Base-by-base conservation (phyloP, 2,113 vertebrate genomes). In the Eulemur macaco region DNA sequence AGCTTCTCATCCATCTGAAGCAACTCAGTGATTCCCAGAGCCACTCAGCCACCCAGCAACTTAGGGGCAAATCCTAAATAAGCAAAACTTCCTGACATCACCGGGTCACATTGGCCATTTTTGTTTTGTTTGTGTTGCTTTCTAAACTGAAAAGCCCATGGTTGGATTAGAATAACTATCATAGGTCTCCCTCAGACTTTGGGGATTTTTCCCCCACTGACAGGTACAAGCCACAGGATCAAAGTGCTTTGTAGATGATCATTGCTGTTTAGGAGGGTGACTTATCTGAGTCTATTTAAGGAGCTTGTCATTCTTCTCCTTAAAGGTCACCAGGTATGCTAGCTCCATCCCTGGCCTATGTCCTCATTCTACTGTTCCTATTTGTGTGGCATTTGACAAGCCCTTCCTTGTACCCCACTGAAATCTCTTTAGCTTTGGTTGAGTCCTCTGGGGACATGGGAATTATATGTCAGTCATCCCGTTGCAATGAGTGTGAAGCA, bases 91-190 rank as follows among this genome's bases (percentile, higher is more conserved):
- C 20, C 34, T 50, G 47, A 81, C 39, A 17, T 92, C 34, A 7
- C 8, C 88, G 56, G 58, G 34, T 92, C 17, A 27, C 45, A 39
- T 0, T 71, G 52, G n/a, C 20, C 31, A 34, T 77, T 89, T 94
- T 76, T 76, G 25, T 95, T 94, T 37, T 37, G 69, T 94, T 50
- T 96, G 21, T 37, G 14, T 83, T 63, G 64, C 15, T 94, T 92
- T 95, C 11, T 56, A 84, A 85, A 85, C 82, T 58, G 64, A 64
- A 50, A 85, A 81, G 20, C 27, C 39, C 34, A 9, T 13, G 4
- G 31, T 71, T 84, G 17, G 25, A 63, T 82, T 88, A 71, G 54
- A 82, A 69, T 29, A 74, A 74, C 1, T 17, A 52, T 39, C 2
- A 0, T 66, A 73, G 42, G 8, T 93, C 69, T 80, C 71, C 71